These are phyloP conservation scores for Neoseiulus cucumeris DNA, from an alignment of 1,140 invertebrate species.

Conservation along the genomic window DNA sequence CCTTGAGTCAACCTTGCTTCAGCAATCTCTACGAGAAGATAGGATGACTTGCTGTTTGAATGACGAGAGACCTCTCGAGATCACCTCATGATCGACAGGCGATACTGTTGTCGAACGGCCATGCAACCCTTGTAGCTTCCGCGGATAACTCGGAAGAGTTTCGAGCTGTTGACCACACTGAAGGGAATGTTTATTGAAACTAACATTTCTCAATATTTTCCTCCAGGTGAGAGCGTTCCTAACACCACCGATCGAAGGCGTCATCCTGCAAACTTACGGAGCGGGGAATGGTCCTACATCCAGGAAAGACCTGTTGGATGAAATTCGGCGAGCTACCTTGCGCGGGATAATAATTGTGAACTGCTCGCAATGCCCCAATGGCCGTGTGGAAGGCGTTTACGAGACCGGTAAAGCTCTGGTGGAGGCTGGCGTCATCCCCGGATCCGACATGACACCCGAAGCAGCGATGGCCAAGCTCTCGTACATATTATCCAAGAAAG, in stretches of 20 bases:
- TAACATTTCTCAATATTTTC: no score
- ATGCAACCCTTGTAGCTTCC: no score
- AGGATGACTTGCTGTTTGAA: no score
- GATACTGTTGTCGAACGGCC: no score
- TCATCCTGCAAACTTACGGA: conserved; percentile 80
- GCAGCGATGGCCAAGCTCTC: conserved; percentile 74
- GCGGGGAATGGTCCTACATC: conserved; percentile 74
- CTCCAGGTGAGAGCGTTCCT: conserved; percentile 48
- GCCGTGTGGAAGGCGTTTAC: conserved; percentile 52
- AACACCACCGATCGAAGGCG: conserved; percentile 58
- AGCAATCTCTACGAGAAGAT: no score
- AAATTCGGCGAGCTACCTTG: conserved; percentile 45
- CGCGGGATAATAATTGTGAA: conserved; percentile 76
- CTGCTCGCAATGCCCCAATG: conserved; percentile 60
- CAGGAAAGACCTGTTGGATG: conserved; percentile 53
- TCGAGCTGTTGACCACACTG: no score
- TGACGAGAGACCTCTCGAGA: no score
- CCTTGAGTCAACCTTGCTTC: no score
- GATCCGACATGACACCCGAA: conserved; percentile 86
- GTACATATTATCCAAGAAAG: conserved; percentile 65
- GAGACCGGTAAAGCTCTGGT: conserved; percentile 45
- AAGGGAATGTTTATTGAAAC: no score
- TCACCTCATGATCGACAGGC: no score
- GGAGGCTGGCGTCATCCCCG: conserved; percentile 54
- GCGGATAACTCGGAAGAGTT: no score